These are phyloP conservation scores for Pardalotus punctatus DNA, from an alignment of 2,113 vertebrate species.

Conservation along the genomic window DNA sequence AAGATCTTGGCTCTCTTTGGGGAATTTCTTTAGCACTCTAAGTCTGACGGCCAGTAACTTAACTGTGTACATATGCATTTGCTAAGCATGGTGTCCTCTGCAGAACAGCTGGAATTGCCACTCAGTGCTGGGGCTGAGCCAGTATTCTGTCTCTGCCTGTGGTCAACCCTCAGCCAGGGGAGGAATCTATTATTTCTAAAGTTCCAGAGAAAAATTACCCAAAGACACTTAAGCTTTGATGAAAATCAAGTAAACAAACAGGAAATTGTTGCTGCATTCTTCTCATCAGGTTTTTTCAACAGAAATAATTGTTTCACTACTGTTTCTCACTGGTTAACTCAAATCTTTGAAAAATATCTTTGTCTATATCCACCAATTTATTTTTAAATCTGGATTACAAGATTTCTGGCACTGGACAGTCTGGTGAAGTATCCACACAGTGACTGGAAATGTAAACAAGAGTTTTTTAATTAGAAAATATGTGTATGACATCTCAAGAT, in stretches of 20 bases:
- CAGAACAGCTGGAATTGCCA: not conserved
- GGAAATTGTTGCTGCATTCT: not conserved
- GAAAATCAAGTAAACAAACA: not conserved
- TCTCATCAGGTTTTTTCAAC: not conserved
- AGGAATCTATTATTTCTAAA: not conserved
- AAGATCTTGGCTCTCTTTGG: not conserved
- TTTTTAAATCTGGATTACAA: not conserved
- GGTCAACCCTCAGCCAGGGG: not conserved
- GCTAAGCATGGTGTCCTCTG: not conserved
- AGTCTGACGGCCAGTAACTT: not conserved
- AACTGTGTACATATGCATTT: not conserved
- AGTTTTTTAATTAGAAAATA: not conserved
- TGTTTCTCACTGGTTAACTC: not conserved
- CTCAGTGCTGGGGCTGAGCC: not conserved
- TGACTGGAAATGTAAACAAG: not conserved
- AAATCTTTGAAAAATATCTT: not conserved
- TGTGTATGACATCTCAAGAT: not conserved
- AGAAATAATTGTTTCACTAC: not conserved
- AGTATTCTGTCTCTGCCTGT: not conserved
- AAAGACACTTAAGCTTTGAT: not conserved
- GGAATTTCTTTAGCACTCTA: not conserved
- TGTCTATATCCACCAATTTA: not conserved
- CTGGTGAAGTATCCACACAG: not conserved
- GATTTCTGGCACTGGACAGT: not conserved
- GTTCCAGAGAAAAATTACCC: not conserved